Base-by-base conservation (phyloP, 2,797 vertebrate genomes). In the Coracias cyanogaster region DNA sequence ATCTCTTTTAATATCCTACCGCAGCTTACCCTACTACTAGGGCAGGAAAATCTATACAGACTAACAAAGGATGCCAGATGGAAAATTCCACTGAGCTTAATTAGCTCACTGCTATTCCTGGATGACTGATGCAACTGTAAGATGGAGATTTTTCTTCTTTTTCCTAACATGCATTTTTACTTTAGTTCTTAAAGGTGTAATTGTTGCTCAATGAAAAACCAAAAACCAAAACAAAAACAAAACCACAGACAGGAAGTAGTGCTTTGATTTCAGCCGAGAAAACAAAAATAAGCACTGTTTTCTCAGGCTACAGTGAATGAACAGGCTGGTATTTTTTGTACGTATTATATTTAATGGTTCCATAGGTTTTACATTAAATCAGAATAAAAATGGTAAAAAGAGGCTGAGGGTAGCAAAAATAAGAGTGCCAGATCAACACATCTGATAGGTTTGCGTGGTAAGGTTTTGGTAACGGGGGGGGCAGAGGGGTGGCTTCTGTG, bases 71-170 rank as follows among this genome's bases (percentile, higher is more conserved):
- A 95, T 92, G 94, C 82, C 96, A 96, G 95, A 96, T 96, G 96
- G 95, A 97, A 97, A 97, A 96, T 95, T 96, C 96, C 94, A 94
- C 91, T 41, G 90, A 96, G 96, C 64, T 93, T 93, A 94, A 97
- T 97, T 97, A 96, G 91, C 67, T 94, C n/a, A 80, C 79, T 79
- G 73, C 87, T 90, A 91, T 92, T 94, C 91, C 93, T 87, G 90
- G 90, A 82, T 84, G 82, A 87, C 81, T 86, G 93, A 93, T 86
- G 51, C 76, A 95, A 94, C 82, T 77, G 25, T 74, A 90, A 82
- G 29, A 82, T 26, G 29, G 52, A 84, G 61, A 35, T n/a, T 51
- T 64, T 35, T 61, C 51, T 79, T 61, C 10, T 92, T 82, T 61
- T 86, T 70, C 64, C n/a, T 78, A 94, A 48, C 43, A 66, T 7